Conservation (phyloP, 2,888 invertebrate species). For the Protophormia terraenovae region DNA sequence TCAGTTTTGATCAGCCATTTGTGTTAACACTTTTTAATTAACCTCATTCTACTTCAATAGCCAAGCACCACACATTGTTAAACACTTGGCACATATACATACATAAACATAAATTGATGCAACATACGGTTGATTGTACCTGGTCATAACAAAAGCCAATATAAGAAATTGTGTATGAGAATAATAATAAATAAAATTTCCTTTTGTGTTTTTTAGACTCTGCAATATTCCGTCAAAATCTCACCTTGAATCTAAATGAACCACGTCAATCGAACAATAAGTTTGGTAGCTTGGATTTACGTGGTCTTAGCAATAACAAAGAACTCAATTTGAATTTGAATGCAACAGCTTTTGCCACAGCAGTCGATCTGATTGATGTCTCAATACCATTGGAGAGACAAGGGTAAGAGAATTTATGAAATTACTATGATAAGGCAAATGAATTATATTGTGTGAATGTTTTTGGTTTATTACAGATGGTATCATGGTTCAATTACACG, state of each 20-base stretch:
- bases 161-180: not conserved
- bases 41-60: conserved; percentile 53
- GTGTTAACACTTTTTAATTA: conserved; percentile 60
- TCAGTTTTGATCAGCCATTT: not conserved
- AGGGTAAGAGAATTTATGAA: conserved; percentile 84
- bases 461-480: conserved; percentile 85
- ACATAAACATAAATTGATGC: not conserved
- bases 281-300: conserved; percentile 81
- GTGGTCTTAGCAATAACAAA: conserved; percentile 81
- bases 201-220: conserved; percentile 81
- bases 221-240: conserved; percentile 85
- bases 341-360: conserved; percentile 81
- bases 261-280: conserved; percentile 77
- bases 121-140: not conserved
- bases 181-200: not conserved
- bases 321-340: conserved; percentile 89
- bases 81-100: not conserved
- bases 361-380: conserved; percentile 90
- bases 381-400: conserved; percentile 92
- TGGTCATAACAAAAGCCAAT: not conserved
- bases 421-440: not conserved
- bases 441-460: not conserved
- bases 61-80: conserved; percentile 10
- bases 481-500: conserved; percentile 97
- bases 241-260: conserved; percentile 88